Evolutionary conservation across 2,888 invertebrate species (phyloP).

Genomic region (Thecocarcelia acutangulata): DNA sequence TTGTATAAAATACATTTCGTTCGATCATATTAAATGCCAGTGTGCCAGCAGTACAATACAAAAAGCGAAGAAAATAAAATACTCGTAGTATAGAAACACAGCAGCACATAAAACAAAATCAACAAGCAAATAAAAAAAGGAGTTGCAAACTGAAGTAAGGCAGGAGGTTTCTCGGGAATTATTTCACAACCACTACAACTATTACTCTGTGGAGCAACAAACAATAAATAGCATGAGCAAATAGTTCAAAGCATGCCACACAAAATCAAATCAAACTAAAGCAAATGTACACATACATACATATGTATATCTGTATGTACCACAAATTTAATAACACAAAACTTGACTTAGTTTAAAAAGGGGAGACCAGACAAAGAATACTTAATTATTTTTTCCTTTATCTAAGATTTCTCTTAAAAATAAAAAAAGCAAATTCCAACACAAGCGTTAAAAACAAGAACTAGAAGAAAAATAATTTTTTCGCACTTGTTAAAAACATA

Average conservation of each 20-base stretch:
- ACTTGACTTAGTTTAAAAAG: conserved; percentile 42
- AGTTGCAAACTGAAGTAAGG: conserved; percentile 80
- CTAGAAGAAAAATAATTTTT: conserved; percentile 44
- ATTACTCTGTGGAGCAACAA: conserved; percentile 51
- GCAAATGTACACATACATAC: not conserved
- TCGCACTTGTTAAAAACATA: conserved; percentile 50
- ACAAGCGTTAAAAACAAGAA: conserved; percentile 51
- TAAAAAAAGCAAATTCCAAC: conserved; percentile 58
- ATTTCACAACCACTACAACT: conserved; percentile 71
- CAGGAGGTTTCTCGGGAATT: conserved; percentile 80
- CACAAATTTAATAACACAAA: conserved; percentile 36
- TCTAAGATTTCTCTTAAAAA: conserved; percentile 56
- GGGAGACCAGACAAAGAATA: conserved; percentile 30
- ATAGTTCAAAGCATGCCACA: conserved; percentile 62
- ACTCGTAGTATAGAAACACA: conserved; percentile 15
- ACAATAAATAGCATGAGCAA: conserved; percentile 61
- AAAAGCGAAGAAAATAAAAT: conserved; percentile 13
- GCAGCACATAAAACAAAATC: conserved; percentile 43
- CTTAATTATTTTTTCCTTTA: conserved; percentile 52
- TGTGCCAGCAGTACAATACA: conserved; percentile 61
- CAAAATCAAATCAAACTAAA: conserved; percentile 30
- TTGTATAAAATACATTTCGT: conserved; percentile 2
- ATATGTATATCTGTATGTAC: not conserved
- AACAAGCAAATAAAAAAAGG: conserved; percentile 71
- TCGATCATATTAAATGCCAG: conserved; percentile 62